These are phyloP conservation scores for Selenia dentaria DNA, from an alignment of 2,888 invertebrate species.

Conservation along the genomic window DNA sequence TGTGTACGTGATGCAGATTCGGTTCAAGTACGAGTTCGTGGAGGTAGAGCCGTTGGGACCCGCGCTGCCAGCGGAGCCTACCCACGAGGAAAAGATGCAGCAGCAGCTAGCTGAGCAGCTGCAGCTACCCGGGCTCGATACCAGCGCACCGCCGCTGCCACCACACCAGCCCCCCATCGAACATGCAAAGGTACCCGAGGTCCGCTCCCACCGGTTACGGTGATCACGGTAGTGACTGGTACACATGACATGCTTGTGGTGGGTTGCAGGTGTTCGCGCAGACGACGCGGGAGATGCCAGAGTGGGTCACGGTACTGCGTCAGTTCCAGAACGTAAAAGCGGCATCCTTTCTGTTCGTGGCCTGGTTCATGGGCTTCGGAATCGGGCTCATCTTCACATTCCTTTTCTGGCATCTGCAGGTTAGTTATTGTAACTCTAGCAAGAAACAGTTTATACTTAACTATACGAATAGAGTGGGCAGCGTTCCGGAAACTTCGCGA, in stretches of 20 bases:
- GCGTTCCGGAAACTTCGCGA: too few species aligned
- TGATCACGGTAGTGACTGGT: background rate
- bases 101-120: constrained; percentile 93
- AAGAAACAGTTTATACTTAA: too few species aligned
- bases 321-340: constrained; percentile 96
- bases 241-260: background rate
- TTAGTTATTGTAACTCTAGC: too few species aligned
- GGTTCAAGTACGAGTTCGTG: constrained; percentile 86
- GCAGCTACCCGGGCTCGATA: constrained; percentile 91
- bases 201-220: background rate
- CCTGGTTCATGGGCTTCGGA: constrained; percentile 99
- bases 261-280: constrained; percentile 91
- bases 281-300: constrained; percentile 94
- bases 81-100: constrained; percentile 91
- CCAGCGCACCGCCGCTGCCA: constrained; percentile 79
- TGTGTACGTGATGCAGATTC: constrained; percentile 61
- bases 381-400: constrained; percentile 99
- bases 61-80: constrained; percentile 85
- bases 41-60: constrained; percentile 80
- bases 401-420: constrained; percentile 99
- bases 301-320: constrained; percentile 96
- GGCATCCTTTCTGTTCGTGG: constrained; percentile 96
- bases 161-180: constrained; percentile 52
- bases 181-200: constrained; percentile 48
- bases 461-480: too few species aligned